Conservation (phyloP, 2,113 vertebrate genomes). For the Bos javanicus region DNA sequence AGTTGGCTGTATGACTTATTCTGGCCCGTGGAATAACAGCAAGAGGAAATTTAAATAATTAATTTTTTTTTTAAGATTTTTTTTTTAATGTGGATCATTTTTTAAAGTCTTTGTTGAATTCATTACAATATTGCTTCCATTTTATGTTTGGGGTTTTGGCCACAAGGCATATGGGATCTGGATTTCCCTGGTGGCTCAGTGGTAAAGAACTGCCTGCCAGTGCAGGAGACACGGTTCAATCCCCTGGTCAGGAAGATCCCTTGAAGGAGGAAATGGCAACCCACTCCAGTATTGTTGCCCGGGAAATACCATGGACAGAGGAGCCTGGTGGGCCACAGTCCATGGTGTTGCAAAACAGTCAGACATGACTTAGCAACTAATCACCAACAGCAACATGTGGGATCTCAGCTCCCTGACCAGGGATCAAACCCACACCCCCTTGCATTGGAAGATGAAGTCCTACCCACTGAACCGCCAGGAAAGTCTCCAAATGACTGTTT, state of each 20-base stretch:
- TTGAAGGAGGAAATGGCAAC: neutral
- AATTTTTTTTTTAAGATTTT: no score
- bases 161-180: neutral
- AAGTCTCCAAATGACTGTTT: neutral
- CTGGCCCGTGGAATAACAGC: neutral
- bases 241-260: neutral
- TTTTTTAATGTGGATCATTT: neutral
- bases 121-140: neutral
- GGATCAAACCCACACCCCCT: neutral
- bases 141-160: neutral
- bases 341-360: neutral
- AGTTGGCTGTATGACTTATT: neutral
- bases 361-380: neutral
- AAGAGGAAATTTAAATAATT: no score
- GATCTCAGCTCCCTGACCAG: neutral
- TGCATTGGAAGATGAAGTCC: neutral
- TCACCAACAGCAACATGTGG: neutral
- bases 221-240: rapidly evolving
- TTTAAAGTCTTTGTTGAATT: neutral
- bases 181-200: neutral
- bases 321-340: neutral
- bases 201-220: neutral
- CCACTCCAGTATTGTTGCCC: neutral
- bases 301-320: neutral
- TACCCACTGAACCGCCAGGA: neutral